Conservation (phyloP, 1,140 invertebrate species). For the Drosophila watanabei region DNA sequence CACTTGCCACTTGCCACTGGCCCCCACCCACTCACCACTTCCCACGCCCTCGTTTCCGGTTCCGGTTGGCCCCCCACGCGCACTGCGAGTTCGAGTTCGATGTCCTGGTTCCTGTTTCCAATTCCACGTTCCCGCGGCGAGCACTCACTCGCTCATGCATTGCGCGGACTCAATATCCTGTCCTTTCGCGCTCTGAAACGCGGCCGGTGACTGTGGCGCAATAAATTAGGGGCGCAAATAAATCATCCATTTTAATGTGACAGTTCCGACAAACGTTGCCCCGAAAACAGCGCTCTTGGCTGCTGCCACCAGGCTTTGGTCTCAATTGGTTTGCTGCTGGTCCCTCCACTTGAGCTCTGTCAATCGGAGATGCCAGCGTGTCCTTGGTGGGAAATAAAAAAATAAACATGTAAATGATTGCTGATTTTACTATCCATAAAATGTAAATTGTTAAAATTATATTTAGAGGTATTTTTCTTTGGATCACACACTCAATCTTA, state of each 20-base stretch:
- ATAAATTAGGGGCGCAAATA: constrained; percentile 82
- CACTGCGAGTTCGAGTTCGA: constrained; percentile 27
- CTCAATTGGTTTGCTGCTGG: constrained; percentile 33
- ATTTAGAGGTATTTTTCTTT: no score
- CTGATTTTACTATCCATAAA: no score
- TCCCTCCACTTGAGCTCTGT: constrained; percentile 32
- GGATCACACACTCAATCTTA: no score
- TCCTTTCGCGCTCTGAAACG: constrained; percentile 12
- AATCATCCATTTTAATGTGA: constrained; percentile 85
- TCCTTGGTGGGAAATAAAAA: no score
- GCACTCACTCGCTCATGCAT: constrained; percentile 74
- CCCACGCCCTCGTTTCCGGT: constrained; percentile 17
- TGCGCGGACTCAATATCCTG: constrained; percentile 81
- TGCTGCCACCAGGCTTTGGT: background rate
- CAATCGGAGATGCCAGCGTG: constrained; percentile 23
- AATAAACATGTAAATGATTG: background rate
- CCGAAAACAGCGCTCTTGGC: constrained; percentile 26
- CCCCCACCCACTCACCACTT: background rate
- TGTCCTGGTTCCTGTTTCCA: constrained; percentile 27
- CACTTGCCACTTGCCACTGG: constrained; percentile 22
- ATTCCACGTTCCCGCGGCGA: constrained; percentile 27
- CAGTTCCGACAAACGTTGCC: constrained; percentile 76
- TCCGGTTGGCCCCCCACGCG: background rate
- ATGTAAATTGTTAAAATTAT: no score
- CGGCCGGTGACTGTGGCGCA: constrained; percentile 66